phyloP scores from a whole-genome alignment of 2,113 vertebrate species.

The Jaculus jaculus region DNA sequence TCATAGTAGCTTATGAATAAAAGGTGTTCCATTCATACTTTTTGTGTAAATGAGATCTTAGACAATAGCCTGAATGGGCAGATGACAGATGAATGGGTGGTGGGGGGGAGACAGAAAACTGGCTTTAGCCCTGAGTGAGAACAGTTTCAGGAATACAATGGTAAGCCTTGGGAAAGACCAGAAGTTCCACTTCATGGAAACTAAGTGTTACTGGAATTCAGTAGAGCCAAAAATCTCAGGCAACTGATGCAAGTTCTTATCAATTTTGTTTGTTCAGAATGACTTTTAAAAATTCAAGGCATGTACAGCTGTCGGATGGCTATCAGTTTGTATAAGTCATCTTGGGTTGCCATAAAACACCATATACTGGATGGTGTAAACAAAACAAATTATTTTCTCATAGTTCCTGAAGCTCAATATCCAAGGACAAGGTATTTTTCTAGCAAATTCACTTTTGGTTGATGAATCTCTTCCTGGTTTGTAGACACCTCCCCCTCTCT shows the following conservation, averaged over 20 bases:
- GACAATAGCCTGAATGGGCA: neutral
- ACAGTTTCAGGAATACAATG: neutral
- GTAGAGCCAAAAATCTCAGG: neutral
- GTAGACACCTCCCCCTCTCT: neutral
- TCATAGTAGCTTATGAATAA: neutral
- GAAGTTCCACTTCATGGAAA: neutral
- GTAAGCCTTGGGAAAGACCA: neutral
- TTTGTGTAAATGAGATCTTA: neutral
- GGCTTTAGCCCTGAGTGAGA: neutral
- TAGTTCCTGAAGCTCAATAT: neutral
- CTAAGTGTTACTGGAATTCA: conserved; percentile 40
- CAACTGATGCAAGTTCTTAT: neutral
- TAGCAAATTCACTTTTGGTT: neutral
- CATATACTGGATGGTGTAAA: neutral
- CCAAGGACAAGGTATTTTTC: neutral
- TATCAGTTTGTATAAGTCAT: neutral
- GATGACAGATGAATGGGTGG: neutral
- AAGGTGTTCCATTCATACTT: neutral
- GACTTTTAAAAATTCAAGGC: conserved; percentile 24
- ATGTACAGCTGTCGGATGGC: neutral
- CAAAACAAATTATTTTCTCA: neutral
- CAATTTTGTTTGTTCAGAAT: conserved; percentile 26
- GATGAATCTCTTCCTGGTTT: neutral
- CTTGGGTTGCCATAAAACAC: neutral
- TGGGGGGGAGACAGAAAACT: neutral